Evolutionary conservation across 2,797 vertebrate species (phyloP).

Genomic region (Hyperoplus lanceolatus): DNA sequence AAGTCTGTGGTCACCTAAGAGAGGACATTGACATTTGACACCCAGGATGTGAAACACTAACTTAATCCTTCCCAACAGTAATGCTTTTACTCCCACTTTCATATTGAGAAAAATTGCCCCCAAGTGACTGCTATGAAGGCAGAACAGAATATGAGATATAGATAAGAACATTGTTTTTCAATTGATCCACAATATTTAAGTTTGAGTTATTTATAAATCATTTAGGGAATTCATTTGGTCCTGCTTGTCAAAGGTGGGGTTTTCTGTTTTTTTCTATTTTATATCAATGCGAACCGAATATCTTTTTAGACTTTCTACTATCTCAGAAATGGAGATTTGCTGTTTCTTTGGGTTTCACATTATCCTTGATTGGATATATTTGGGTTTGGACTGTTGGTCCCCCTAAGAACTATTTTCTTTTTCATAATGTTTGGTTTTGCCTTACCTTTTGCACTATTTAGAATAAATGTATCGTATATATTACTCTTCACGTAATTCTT

Average conservation of each 20-base stretch:
- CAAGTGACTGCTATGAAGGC: not conserved
- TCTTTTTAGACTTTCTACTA: not conserved
- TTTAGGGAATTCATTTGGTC: not conserved
- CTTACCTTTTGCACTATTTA: no score
- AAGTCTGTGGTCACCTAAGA: conserved; percentile 94
- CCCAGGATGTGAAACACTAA: conserved; percentile 36
- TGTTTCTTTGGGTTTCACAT: not conserved
- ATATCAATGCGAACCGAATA: not conserved
- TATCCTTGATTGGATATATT: not conserved
- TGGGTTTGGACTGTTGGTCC: not conserved
- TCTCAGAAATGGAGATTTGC: conserved; percentile 1
- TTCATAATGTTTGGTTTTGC: no score
- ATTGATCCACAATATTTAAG: not conserved
- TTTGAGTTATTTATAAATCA: not conserved
- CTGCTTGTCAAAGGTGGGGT: not conserved
- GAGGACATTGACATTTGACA: conserved; percentile 61
- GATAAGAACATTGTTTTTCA: not conserved
- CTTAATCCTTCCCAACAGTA: conserved; percentile 16
- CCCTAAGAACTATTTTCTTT: no score
- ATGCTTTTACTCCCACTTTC: conserved; percentile 14
- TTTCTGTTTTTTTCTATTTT: not conserved
- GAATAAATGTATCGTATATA: no score
- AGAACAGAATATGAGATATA: not conserved
- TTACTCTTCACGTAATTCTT: no score
- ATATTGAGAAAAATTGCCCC: not conserved